Conservation (phyloP, 2,888 invertebrate genomes). For the Elgonia sp. region DNA sequence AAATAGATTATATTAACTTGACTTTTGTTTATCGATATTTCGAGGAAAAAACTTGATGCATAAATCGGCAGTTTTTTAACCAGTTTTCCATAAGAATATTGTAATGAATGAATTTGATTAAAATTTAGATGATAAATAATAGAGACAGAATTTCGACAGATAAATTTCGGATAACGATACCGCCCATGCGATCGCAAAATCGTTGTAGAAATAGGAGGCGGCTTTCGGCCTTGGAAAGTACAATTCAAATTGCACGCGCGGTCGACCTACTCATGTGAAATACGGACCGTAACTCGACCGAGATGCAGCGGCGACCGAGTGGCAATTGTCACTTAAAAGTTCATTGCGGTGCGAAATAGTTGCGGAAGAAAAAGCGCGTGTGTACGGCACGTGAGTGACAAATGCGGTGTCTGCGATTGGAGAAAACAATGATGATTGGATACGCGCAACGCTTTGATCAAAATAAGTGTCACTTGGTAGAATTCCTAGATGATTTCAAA, state of each 20-base stretch:
- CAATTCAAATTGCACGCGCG: conserved; percentile 55
- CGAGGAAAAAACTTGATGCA: not conserved
- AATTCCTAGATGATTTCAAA: no score
- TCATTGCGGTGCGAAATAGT: not conserved
- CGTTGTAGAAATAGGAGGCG: conserved; percentile 24
- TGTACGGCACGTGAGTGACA: conserved; percentile 37
- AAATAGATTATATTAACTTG: not conserved
- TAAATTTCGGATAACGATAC: conserved; percentile 17
- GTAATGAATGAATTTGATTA: conserved; percentile 30
- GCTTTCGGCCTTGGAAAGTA: conserved; percentile 51
- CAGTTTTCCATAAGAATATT: conserved; percentile 23
- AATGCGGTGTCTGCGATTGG: conserved; percentile 36
- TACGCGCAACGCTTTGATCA: conserved; percentile 19
- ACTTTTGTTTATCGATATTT: no score
- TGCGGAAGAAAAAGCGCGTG: conserved; percentile 48
- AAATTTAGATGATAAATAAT: not conserved
- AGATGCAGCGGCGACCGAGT: conserved; percentile 19
- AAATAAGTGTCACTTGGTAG: no score
- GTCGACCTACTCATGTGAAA: conserved; percentile 53
- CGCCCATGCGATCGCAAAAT: conserved; percentile 49
- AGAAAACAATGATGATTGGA: conserved; percentile 47
- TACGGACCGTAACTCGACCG: conserved; percentile 28
- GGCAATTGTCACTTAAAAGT: conserved; percentile 8
- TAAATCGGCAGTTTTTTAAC: not conserved
- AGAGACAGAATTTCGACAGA: conserved; percentile 38